phyloP scores from a whole-genome alignment of 1,140 invertebrate species.

The Leucophenga varia region DNA sequence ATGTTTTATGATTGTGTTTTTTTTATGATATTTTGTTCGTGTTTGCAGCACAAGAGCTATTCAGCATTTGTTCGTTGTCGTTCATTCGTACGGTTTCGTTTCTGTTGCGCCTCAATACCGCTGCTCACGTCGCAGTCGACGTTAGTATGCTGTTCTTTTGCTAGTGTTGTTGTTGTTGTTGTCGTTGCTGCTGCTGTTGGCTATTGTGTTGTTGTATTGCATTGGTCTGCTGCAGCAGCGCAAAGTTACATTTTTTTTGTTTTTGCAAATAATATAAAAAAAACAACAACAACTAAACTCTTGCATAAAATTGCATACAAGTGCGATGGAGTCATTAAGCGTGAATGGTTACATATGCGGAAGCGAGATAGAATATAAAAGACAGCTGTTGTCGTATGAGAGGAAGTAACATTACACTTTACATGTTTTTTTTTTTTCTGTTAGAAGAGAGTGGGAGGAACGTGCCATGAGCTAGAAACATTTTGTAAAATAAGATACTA shows the following conservation, averaged over 20 bases:
- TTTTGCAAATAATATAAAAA: too few relatives aligned
- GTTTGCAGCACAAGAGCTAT: constrained; percentile 50
- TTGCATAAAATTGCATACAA: too few relatives aligned
- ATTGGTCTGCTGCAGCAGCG: constrained; percentile 14
- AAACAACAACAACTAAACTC: constrained; percentile 15
- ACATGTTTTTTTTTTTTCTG: too few relatives aligned
- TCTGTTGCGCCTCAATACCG: constrained; percentile 23
- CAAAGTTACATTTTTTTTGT: too few relatives aligned
- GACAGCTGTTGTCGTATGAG: constrained; percentile 21
- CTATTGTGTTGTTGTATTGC: constrained; percentile 19
- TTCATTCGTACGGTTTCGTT: constrained; percentile 21
- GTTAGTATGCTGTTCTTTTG: background rate
- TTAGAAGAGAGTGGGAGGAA: too few relatives aligned
- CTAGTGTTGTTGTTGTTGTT: constrained; percentile 10
- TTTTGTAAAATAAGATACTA: too few relatives aligned
- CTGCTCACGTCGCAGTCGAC: constrained; percentile 8
- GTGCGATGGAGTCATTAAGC: too few relatives aligned
- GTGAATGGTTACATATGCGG: too few relatives aligned
- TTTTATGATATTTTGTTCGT: too few relatives aligned
- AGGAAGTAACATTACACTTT: too few relatives aligned
- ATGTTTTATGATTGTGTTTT: too few relatives aligned
- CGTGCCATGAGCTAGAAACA: too few relatives aligned
- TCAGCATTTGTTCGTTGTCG: constrained; percentile 52
- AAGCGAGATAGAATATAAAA: constrained; percentile 26
- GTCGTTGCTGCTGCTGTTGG: constrained; percentile 3